These are phyloP conservation scores for Aquatica leii DNA, from an alignment of 2,888 invertebrate genomes.

Conservation along the genomic window DNA sequence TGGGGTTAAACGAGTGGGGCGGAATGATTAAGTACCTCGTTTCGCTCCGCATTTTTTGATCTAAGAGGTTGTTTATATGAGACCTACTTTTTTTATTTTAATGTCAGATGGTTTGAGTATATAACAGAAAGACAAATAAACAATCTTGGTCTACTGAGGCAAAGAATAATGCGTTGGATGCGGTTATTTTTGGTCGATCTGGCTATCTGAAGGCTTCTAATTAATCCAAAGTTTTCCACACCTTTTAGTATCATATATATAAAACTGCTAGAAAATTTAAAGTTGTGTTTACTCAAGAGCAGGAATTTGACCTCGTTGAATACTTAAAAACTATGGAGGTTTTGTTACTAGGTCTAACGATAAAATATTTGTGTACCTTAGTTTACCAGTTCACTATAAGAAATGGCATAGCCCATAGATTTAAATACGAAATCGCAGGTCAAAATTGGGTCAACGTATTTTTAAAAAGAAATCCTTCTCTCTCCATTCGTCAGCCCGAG, in stretches of 20 bases:
- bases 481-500: no score
- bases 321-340: conserved; percentile 29
- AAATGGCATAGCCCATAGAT: conserved; percentile 40
- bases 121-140: conserved; percentile 16
- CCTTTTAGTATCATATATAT: conserved; percentile 17
- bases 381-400: conserved; percentile 3
- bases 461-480: no score
- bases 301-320: conserved; percentile 31
- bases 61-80: not conserved
- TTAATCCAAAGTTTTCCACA: conserved; percentile 36
- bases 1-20: no score
- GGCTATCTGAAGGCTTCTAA: no score
- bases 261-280: conserved; percentile 12
- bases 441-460: no score
- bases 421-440: no score
- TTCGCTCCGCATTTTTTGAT: not conserved
- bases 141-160: conserved; percentile 23
- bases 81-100: conserved; percentile 7
- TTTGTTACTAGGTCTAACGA: not conserved
- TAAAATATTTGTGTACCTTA: not conserved
- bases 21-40: no score
- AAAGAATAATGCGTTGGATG: conserved; percentile 24
- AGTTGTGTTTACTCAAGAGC: conserved; percentile 29
- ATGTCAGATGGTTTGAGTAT: conserved; percentile 16
- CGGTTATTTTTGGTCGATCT: conserved; percentile 26